phyloP scores from a whole-genome alignment of 1,140 invertebrate genomes.

The Diachasmimorpha longicaudata region DNA sequence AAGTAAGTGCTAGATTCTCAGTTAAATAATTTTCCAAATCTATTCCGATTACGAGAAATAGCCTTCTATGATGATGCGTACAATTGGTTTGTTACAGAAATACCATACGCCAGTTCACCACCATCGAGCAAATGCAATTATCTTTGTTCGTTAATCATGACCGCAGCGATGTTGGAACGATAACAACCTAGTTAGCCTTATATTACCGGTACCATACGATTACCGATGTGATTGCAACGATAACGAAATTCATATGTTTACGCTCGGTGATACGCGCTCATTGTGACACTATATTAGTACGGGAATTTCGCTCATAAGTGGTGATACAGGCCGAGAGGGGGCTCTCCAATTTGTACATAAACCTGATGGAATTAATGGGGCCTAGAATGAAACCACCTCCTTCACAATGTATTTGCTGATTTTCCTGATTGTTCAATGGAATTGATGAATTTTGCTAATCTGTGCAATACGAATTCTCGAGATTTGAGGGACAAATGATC shows the following conservation, averaged over 20 bases:
- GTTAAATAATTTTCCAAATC: too few species aligned
- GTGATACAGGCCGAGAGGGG: not conserved
- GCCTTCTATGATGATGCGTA: too few species aligned
- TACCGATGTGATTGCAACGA: conserved; percentile 16
- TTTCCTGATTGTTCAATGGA: not conserved
- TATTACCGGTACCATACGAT: conserved; percentile 11
- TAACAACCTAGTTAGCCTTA: conserved; percentile 30
- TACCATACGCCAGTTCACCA: not conserved
- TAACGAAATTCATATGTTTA: conserved; percentile 19
- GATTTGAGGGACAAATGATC: too few species aligned
- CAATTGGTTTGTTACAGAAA: conserved; percentile 6
- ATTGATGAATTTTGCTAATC: not conserved
- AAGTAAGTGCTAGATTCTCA: too few species aligned
- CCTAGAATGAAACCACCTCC: not conserved
- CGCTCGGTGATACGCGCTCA: conserved; percentile 11
- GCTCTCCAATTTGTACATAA: not conserved
- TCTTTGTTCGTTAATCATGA: conserved; percentile 27
- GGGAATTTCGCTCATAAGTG: not conserved
- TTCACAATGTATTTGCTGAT: not conserved
- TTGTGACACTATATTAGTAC: not conserved
- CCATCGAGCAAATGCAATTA: conserved; percentile 25
- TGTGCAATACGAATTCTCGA: too few species aligned
- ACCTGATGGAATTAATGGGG: not conserved
- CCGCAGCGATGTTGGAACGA: conserved; percentile 16
- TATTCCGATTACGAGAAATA: too few species aligned